These are phyloP conservation scores for Penaeus vannamei DNA, from an alignment of 1,140 invertebrate species.

Conservation along the genomic window DNA sequence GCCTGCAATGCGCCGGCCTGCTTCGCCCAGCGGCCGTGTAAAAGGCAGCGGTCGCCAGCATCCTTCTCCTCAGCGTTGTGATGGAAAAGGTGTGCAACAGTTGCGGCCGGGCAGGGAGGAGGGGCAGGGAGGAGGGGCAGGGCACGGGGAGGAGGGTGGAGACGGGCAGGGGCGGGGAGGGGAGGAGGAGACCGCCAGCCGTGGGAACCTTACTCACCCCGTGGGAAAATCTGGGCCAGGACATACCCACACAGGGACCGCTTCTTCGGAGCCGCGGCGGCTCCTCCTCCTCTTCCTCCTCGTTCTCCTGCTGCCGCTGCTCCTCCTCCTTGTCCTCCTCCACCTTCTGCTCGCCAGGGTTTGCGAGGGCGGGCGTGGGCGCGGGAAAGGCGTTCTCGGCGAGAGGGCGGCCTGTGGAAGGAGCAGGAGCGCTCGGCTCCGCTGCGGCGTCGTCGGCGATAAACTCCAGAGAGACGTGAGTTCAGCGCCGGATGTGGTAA, in stretches of 20 bases:
- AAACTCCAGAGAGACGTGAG: background rate
- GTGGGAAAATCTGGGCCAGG: slow-evolving; percentile 62
- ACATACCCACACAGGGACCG: slow-evolving; percentile 60
- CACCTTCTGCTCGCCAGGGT: too few species aligned
- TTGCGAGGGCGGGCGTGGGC: too few species aligned
- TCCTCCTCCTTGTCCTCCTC: background rate
- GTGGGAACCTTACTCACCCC: slow-evolving; percentile 54
- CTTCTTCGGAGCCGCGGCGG: too few species aligned
- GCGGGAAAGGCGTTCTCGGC: too few species aligned
- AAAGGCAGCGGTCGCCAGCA: too few species aligned
- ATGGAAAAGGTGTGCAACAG: slow-evolving; percentile 10
- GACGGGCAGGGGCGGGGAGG: background rate
- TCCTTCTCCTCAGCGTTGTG: background rate
- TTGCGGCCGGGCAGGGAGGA: slow-evolving; percentile 8
- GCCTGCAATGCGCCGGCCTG: too few species aligned
- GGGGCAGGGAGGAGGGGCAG: background rate
- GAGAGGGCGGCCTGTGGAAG: too few species aligned
- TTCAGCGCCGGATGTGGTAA: slow-evolving; percentile 54
- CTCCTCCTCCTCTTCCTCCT: background rate
- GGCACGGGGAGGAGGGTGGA: background rate
- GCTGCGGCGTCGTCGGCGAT: background rate
- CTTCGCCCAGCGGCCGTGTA: too few species aligned
- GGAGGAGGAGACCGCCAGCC: slow-evolving; percentile 27
- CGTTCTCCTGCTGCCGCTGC: background rate
- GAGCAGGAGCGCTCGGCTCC: background rate